Evolutionary conservation across 2,113 vertebrate genomes (phyloP).

Genomic region (Hippoglossus stenolepis): DNA sequence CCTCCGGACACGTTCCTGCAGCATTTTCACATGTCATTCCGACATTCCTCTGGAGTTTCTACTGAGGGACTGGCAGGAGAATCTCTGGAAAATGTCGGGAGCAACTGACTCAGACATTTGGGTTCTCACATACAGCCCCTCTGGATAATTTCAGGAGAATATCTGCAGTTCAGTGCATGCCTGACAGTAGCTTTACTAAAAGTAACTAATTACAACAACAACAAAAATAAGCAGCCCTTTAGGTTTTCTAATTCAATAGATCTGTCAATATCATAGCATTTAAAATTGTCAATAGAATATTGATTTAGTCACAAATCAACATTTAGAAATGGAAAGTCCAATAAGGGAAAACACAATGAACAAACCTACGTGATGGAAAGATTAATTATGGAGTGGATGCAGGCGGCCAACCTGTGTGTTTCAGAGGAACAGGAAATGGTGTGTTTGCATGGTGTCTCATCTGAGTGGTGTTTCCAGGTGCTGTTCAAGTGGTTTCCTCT

Average conservation of each 20-base stretch:
- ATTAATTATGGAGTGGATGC: neutral
- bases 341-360: constrained; percentile 8
- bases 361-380: neutral
- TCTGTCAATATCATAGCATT: neutral
- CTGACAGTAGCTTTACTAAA: constrained; percentile 1
- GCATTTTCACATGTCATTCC: too few relatives aligned
- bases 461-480: constrained; percentile 57
- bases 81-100: too few relatives aligned
- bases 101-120: too few relatives aligned
- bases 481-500: constrained; percentile 52
- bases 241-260: neutral
- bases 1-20: too few relatives aligned
- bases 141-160: neutral
- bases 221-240: neutral
- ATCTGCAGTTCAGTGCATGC: too few relatives aligned
- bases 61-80: too few relatives aligned
- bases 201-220: neutral
- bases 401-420: constrained; percentile 17
- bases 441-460: constrained; percentile 52
- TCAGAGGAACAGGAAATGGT: constrained; percentile 40
- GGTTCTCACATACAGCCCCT: neutral
- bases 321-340: constrained; percentile 12
- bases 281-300: neutral
- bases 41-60: too few relatives aligned
- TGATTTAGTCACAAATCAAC: constrained; percentile 3